Evolutionary conservation across 2,113 vertebrate genomes (phyloP), one percentile per base, ranked within the genome.

Genomic region (Bos javanicus): DNA sequence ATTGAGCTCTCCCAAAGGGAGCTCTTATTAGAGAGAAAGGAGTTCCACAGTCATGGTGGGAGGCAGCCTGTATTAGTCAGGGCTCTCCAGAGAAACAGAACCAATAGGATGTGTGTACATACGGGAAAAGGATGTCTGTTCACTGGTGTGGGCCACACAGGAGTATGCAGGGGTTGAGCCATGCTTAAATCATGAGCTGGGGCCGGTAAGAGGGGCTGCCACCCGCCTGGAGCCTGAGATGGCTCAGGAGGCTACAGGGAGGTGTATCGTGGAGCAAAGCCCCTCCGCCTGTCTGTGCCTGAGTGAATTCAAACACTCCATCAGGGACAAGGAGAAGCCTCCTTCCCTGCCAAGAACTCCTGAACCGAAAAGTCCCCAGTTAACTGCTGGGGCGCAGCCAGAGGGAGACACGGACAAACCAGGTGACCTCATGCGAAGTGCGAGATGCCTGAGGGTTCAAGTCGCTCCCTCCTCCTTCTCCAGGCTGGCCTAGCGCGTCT

Each of bases 401-500:
- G 30, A n/a, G 28, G 39, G 28, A 19, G 62, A 26, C n/a, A 14
- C 5, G 7, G 50, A 13, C 33, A n/a, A 80, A 6, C 17, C 7
- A 30, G 28, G 4, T 28, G 87, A n/a, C 17, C 52, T 54, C 64
- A 6, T 0, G 9, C 3, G 6, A 39, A 6, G 4, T 17, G 52
- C 2, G 0, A 16, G 30, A 52, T n/a, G 87, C 46, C 90, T 10
- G 25, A 25, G 30, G 23, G 28, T 23, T 43, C 19, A 7, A 0
- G 62, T 8, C 7, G 46, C 80, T 50, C 30, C 39, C 36, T 33
- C 6, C 39, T 17, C 39, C 30, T 33, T 6, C 39, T 14, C 59
- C 2, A 12, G n/a, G 54, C 71, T 0, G 16, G 60, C 0, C 0
- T 28, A 1, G 33, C 6, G 0, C 7, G 0, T 28, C 43, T n/a